Conservation (phyloP, 1,140 invertebrate species). For the Holotrichia oblita region DNA sequence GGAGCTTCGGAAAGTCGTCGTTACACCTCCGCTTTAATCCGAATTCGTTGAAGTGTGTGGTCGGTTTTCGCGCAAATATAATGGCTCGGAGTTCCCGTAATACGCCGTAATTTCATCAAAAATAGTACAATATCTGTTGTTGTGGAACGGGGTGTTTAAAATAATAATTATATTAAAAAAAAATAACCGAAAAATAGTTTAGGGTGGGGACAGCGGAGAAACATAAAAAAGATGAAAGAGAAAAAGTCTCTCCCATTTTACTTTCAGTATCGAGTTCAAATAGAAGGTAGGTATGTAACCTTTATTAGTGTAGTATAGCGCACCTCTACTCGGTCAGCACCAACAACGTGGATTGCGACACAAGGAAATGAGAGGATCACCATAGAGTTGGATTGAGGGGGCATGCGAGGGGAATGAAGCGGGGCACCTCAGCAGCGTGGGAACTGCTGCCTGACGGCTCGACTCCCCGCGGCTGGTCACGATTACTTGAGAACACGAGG, state of each 20-base stretch:
- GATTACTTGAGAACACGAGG: conserved; percentile 55
- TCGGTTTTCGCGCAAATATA: no score
- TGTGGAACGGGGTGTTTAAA: no score
- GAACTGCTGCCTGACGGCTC: conserved; percentile 52
- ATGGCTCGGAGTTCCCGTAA: no score
- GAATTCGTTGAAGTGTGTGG: no score
- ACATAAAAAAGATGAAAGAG: conserved; percentile 38
- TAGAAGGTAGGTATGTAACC: conserved; percentile 45
- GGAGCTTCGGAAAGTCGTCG: no score
- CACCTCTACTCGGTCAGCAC: conserved; percentile 39
- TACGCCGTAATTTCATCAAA: no score
- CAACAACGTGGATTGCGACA: conserved; percentile 49
- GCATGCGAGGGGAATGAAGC: conserved; percentile 42
- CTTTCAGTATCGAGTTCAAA: conserved; percentile 44
- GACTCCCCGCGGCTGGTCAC: conserved; percentile 57
- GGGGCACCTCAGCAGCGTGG: conserved; percentile 54
- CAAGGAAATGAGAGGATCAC: conserved; percentile 51
- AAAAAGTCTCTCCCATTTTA: conserved; percentile 43
- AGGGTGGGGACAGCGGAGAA: not conserved
- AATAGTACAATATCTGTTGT: no score
- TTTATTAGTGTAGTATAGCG: conserved; percentile 46
- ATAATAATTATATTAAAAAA: no score
- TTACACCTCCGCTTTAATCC: no score
- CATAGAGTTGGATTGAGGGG: conserved; percentile 42
- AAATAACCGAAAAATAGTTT: no score